phyloP scores from a whole-genome alignment of 2,797 vertebrate species.

The Squalus acanthias region DNA sequence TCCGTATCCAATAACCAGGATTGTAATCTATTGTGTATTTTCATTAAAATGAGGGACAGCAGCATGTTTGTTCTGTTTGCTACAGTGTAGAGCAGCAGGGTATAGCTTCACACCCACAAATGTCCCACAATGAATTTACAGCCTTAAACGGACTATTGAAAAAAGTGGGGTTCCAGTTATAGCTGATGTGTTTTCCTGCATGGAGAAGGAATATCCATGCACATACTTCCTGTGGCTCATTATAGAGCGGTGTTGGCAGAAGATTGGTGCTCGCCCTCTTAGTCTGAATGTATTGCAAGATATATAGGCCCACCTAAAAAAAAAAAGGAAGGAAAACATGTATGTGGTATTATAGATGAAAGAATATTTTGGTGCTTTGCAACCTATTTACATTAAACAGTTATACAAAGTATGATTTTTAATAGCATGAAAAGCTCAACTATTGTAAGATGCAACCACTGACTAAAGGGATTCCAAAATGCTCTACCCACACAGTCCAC shows the following conservation, averaged over 20 bases:
- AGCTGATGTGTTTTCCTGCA: too few species aligned
- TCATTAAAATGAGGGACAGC: background rate
- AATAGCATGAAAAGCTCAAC: too few species aligned
- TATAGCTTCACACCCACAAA: background rate
- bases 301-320: background rate
- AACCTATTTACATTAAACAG: background rate
- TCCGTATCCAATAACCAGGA: background rate
- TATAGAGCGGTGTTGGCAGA: background rate
- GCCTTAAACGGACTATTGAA: background rate
- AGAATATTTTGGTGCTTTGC: background rate
- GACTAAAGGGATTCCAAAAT: background rate
- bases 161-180: background rate
- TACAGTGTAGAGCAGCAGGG: background rate
- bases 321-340: too few species aligned
- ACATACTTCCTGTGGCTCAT: background rate
- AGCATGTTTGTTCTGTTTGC: background rate
- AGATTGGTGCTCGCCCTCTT: background rate
- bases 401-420: background rate
- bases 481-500: background rate
- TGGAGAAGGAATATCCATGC: too few species aligned
- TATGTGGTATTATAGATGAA: background rate
- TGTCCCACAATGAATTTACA: background rate
- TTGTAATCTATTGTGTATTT: background rate
- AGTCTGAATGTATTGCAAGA: background rate
- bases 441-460: background rate